These are phyloP conservation scores for Trochalopteron elliotii DNA, from an alignment of 2,113 vertebrate species.

Conservation along the genomic window DNA sequence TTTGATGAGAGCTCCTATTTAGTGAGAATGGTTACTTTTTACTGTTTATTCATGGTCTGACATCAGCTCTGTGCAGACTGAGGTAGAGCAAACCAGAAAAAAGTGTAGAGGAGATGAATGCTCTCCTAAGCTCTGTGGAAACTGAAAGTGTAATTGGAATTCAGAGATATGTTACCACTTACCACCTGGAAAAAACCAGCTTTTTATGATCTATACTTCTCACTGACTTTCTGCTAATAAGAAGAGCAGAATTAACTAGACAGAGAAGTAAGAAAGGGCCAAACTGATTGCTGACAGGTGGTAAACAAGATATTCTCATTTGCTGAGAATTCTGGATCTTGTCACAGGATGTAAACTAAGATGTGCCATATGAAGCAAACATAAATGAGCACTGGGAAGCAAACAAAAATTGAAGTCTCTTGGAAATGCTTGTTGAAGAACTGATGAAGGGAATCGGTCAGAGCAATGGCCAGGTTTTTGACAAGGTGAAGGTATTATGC, in stretches of 20 bases:
- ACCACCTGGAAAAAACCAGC: rapidly evolving
- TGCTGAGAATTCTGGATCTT: not conserved
- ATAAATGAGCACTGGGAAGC: not conserved
- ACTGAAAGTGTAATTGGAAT: not conserved
- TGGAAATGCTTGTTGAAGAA: not conserved
- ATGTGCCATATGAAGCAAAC: not conserved
- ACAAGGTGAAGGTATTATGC: not conserved
- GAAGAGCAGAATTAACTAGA: not conserved
- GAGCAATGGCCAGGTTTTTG: not conserved
- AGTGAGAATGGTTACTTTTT: not conserved
- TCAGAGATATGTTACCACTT: not conserved
- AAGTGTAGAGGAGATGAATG: rapidly evolving
- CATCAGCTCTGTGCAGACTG: not conserved
- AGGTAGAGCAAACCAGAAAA: not conserved
- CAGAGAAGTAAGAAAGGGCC: not conserved
- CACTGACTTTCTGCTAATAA: not conserved
- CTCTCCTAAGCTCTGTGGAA: not conserved
- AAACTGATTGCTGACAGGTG: not conserved
- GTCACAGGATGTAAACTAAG: not conserved
- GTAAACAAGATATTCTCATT: not conserved
- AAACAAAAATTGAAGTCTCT: not conserved
- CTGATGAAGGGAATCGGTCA: not conserved
- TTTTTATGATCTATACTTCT: not conserved
- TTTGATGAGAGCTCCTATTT: not conserved
- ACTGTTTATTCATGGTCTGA: not conserved